Base-by-base conservation (phyloP, 2,888 invertebrate genomes). In the Patella depressa region DNA sequence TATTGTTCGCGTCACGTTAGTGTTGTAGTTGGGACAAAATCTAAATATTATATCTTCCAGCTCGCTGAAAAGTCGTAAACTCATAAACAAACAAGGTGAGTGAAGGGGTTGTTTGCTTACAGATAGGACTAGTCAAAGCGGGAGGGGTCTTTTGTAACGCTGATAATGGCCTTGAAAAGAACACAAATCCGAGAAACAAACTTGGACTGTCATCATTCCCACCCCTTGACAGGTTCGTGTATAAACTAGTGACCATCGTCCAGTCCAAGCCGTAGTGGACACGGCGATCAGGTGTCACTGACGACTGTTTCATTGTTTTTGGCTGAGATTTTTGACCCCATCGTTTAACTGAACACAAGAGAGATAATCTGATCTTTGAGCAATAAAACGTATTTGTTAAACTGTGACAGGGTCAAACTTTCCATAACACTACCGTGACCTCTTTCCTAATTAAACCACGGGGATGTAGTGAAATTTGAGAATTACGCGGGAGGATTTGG, bases 81-180 rank as follows among this genome's bases (percentile, higher is more conserved):
- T 65, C 19, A 65, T 24, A 65, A 65, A 65, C 65, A 65, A 65
- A 65, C 65, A 65, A 65, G 24, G 19, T 65, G 65, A 65, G 65
- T 65, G 65, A 19, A 65, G 65, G 65, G 65, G 65, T 65, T 65
- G 65, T 65, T 65, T 65, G 65, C 65, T 65, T 65, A 65, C 65
- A 65, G 65, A 65, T 65, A 19, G 65, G 65, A 19, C 65, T 65
- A 65, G 65, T 65, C 65, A 65, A 24, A 65, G 65, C 65, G 65
- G 65, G 65, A 65, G 65, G 65, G 65, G 65, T 65, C 65, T 65
- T 65, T 65, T 65, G 65, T 65, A 65, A 14, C 24, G 24, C 24
- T 24, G 65, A 65, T 65, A 65, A 65, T 65, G 65, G 65, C 65
- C 65, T 65, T 65, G 65, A 65, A 65, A 65, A 65, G 65, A 65